These are phyloP conservation scores for Piprites chloris DNA, from an alignment of 2,113 vertebrate genomes.

Conservation along the genomic window DNA sequence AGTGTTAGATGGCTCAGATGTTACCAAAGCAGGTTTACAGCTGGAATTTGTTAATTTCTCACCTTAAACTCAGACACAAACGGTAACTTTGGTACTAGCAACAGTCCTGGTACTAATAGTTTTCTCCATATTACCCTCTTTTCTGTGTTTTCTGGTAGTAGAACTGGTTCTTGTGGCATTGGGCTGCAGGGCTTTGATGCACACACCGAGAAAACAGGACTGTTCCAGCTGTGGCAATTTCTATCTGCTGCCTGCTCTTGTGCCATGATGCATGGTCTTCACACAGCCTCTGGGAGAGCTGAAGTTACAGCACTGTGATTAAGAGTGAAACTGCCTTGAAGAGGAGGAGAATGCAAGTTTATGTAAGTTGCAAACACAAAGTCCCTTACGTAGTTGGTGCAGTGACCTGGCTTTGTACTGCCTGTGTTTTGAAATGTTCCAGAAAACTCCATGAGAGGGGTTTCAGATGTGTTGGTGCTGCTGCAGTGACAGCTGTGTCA, in stretches of 20 bases:
- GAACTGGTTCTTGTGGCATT: not conserved
- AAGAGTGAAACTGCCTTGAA: not conserved
- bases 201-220: not conserved
- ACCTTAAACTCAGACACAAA: not conserved
- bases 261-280: rapidly evolving
- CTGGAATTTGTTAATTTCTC: not conserved
- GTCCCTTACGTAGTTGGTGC: not conserved
- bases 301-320: not conserved
- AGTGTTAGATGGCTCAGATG: not conserved
- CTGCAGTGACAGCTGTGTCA: not conserved
- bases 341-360: not conserved
- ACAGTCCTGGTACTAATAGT: rapidly evolving
- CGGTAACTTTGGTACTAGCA: not conserved
- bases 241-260: not conserved
- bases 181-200: not conserved
- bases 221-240: not conserved
- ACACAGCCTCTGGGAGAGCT: rapidly evolving
- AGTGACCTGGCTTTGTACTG: not conserved
- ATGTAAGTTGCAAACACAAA: not conserved
- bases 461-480: not conserved
- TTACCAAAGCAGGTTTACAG: not conserved
- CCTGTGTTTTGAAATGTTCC: not conserved
- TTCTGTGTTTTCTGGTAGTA: not conserved
- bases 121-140: not conserved
- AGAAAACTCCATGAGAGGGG: not conserved